Percentiles rank a stretch among this genome's conserved stretches.
Evolutionary conservation across 2,888 invertebrate species (phyloP).

Genomic region (Colostygia pectinataria): DNA sequence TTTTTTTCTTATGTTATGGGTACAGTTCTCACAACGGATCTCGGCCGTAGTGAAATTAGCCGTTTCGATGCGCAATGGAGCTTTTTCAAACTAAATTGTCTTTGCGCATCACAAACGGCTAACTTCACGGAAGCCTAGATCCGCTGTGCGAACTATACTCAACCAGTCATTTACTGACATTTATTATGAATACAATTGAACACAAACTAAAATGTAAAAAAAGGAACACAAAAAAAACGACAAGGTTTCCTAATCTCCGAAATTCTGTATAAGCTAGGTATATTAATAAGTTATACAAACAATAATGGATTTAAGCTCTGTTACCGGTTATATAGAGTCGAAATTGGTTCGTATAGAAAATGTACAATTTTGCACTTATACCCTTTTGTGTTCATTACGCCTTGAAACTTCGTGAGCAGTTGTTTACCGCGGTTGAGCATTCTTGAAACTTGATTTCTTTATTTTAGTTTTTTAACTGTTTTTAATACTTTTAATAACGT

Average conservation of each 20-base stretch:
- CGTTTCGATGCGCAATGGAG: no score
- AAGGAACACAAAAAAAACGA: constrained; percentile 54
- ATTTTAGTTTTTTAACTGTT: constrained; percentile 7
- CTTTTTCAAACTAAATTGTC: no score
- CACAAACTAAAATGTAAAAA: constrained; percentile 42
- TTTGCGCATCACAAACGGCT: no score
- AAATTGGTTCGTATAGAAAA: constrained; percentile 32
- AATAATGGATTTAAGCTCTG: constrained; percentile 38
- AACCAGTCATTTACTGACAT: no score
- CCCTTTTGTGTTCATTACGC: constrained; percentile 50
- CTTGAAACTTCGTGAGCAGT: constrained; percentile 71
- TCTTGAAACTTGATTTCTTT: constrained; percentile 58
- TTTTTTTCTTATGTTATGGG: no score
- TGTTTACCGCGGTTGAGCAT: constrained; percentile 40
- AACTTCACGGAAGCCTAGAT: no score
- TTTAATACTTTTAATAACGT: no score
- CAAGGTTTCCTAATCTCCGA: constrained; percentile 73
- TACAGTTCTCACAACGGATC: no score
- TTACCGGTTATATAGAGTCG: constrained; percentile 24
- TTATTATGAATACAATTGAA: constrained; percentile 1
- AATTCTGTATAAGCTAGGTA: constrained; percentile 70
- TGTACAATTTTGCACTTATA: constrained; percentile 49
- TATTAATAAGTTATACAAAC: constrained; percentile 71
- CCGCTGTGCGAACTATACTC: no score
- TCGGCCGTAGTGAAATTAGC: no score